Percentiles rank a stretch among this genome's conserved stretches.
Evolutionary conservation across 2,113 vertebrate species (phyloP).

Genomic region (Orycteropus afer): DNA sequence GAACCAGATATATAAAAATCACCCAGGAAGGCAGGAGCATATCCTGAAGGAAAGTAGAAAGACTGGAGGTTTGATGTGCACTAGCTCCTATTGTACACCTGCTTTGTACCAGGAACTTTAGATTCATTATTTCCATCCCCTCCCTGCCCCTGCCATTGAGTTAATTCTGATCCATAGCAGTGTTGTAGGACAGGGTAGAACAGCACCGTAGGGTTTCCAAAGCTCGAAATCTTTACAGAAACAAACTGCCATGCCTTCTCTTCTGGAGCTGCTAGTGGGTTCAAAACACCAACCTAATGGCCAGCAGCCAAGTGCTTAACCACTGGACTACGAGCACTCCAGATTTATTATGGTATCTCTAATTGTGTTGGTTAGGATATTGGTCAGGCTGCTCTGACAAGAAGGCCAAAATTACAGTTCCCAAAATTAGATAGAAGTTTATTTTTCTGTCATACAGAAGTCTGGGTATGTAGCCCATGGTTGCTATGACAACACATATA

Average conservation of each 20-base stretch:
- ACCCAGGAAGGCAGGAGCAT: neutral
- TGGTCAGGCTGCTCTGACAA: neutral
- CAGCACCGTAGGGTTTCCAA: too few relatives aligned
- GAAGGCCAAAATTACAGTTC: neutral
- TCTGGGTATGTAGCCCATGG: neutral
- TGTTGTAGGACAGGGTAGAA: too few relatives aligned
- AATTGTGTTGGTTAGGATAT: neutral
- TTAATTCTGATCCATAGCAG: too few relatives aligned
- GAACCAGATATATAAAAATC: neutral
- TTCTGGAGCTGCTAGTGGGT: too few relatives aligned
- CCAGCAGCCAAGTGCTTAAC: too few relatives aligned
- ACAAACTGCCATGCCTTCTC: too few relatives aligned
- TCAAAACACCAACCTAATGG: too few relatives aligned
- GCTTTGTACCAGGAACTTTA: neutral
- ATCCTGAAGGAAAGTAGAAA: neutral
- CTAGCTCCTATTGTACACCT: neutral
- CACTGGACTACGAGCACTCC: neutral
- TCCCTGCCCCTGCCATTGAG: too few relatives aligned
- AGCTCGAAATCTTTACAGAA: too few relatives aligned
- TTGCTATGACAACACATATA: neutral
- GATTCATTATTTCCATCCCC: neutral
- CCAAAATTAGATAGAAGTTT: conserved; percentile 5
- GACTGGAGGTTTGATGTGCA: neutral
- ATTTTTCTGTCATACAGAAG: conserved; percentile 5
- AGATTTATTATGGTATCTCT: neutral